These are phyloP conservation scores for Drosophila affinis DNA, from an alignment of 2,888 invertebrate genomes.

Conservation along the genomic window DNA sequence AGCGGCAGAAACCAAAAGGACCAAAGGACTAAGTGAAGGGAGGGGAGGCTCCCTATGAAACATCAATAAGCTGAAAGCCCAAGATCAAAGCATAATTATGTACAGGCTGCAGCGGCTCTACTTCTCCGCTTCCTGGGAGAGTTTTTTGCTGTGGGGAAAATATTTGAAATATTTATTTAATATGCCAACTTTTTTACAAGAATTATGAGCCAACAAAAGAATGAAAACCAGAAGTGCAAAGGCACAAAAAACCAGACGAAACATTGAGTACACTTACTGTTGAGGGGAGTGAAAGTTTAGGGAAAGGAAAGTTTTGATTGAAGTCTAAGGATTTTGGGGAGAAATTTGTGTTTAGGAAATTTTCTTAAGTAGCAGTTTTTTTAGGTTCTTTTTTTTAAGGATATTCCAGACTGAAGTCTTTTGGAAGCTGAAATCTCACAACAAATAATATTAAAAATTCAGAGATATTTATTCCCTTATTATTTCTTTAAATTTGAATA, in stretches of 20 bases:
- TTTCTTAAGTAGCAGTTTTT: no score
- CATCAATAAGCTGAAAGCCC: conserved; percentile 33
- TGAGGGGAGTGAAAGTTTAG: no score
- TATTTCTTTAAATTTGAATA: no score
- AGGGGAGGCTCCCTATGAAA: neutral
- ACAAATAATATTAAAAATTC: no score
- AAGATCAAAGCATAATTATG: conserved; percentile 43
- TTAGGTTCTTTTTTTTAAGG: no score
- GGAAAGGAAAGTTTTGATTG: no score
- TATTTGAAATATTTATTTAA: conserved; percentile 25
- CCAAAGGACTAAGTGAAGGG: neutral
- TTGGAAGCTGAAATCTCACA: no score
- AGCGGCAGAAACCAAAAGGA: conserved; percentile 12
- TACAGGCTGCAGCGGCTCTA: neutral
- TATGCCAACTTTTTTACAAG: conserved; percentile 12
- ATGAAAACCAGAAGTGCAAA: neutral
- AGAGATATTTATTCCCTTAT: no score
- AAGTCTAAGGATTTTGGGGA: no score
- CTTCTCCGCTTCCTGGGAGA: neutral
- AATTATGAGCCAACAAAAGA: neutral
- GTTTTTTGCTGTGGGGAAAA: neutral
- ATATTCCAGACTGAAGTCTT: no score
- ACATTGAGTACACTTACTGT: neutral
- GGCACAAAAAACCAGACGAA: neutral
- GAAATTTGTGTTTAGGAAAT: no score